Conservation (phyloP, 1,140 invertebrate genomes). For the Danaus melanippus region DNA sequence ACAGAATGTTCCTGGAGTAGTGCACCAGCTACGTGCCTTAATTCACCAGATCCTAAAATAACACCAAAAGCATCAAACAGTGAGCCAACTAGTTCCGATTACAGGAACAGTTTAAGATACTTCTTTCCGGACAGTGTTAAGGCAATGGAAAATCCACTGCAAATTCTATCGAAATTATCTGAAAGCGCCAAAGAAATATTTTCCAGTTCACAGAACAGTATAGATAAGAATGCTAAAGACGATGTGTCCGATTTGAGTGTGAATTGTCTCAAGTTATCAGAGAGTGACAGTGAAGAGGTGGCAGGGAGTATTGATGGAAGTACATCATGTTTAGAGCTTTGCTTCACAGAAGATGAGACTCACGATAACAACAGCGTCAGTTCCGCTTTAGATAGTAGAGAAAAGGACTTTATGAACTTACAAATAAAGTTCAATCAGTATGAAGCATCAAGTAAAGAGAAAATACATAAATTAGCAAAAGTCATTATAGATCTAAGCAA, state of each 20-base stretch:
- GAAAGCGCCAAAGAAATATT: slow-evolving; percentile 71
- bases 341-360: slow-evolving; percentile 62
- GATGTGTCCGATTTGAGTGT: slow-evolving; percentile 61
- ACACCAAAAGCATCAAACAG: slow-evolving; percentile 43
- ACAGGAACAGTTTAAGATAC: slow-evolving; percentile 49
- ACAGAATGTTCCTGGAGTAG: slow-evolving; percentile 61
- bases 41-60: slow-evolving; percentile 70
- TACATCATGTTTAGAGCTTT: slow-evolving; percentile 64
- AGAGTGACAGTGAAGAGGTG: slow-evolving; percentile 66
- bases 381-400: slow-evolving; percentile 47
- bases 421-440: slow-evolving; percentile 59
- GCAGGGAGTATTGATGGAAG: slow-evolving; percentile 64
- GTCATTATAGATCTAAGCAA: slow-evolving; percentile 61
- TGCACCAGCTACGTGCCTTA: slow-evolving; percentile 77
- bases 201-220: slow-evolving; percentile 54
- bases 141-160: slow-evolving; percentile 58
- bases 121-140: slow-evolving; percentile 66
- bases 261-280: slow-evolving; percentile 61
- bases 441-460: slow-evolving; percentile 58
- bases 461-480: slow-evolving; percentile 63
- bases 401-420: slow-evolving; percentile 60
- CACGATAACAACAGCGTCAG: slow-evolving; percentile 47
- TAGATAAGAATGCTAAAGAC: slow-evolving; percentile 53
- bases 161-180: slow-evolving; percentile 62
- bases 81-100: slow-evolving; percentile 63